These are phyloP conservation scores for Colletes latitarsis DNA, from an alignment of 1,140 invertebrate species.

Conservation along the genomic window DNA sequence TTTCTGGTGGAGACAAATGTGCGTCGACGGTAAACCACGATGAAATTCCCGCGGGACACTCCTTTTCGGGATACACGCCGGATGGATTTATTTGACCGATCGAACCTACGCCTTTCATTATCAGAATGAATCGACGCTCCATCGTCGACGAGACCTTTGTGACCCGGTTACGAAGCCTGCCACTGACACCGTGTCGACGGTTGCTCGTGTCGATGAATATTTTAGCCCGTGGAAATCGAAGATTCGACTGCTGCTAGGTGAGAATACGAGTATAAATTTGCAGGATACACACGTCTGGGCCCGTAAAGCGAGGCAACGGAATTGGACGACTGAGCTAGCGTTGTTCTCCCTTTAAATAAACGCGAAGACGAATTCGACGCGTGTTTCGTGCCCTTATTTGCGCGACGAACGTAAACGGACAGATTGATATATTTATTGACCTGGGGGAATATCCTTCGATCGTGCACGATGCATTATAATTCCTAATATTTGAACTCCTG, in stretches of 20 bases:
- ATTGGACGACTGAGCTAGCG: too few relatives aligned
- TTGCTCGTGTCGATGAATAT: conserved; percentile 26
- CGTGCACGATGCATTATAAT: too few relatives aligned
- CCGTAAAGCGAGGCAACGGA: neutral
- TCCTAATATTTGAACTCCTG: too few relatives aligned
- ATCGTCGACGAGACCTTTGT: neutral
- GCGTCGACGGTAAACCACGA: conserved; percentile 24
- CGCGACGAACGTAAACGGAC: too few relatives aligned
- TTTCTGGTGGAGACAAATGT: conserved; percentile 46
- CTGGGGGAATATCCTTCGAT: too few relatives aligned
- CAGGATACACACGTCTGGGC: neutral
- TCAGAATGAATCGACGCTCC: conserved; percentile 41
- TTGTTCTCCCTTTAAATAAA: neutral
- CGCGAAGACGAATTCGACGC: neutral
- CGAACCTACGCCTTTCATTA: conserved; percentile 47
- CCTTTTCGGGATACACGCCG: conserved; percentile 42
- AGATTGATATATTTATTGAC: too few relatives aligned
- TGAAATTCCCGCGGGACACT: conserved; percentile 41
- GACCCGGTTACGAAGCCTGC: neutral
- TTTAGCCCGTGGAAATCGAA: neutral
- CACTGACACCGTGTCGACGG: conserved; percentile 5
- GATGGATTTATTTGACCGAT: conserved; percentile 53
- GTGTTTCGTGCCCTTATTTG: neutral
- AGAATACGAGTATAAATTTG: neutral
- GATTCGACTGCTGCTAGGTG: neutral